Conservation (phyloP, 2,888 invertebrate genomes). For the Linnaemya vulpina region DNA sequence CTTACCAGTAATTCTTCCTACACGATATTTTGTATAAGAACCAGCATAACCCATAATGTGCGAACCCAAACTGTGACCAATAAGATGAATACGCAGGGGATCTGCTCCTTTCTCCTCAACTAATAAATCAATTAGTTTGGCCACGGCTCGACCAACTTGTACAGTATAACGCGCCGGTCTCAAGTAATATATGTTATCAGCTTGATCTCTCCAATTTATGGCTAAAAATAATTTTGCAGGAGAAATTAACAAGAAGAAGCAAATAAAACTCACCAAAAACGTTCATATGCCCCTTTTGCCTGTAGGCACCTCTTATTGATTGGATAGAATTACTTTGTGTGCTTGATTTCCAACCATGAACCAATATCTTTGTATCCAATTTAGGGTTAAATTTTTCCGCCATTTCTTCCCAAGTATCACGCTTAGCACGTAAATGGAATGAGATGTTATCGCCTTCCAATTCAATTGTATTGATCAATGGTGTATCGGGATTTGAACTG, state of each 20-base stretch:
- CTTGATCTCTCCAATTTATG: slow-evolving; percentile 82
- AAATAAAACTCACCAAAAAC: slow-evolving; percentile 77
- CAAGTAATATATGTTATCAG: slow-evolving; percentile 81
- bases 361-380: slow-evolving; percentile 81
- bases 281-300: slow-evolving; percentile 78
- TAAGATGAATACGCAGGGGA: slow-evolving; percentile 80
- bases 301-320: slow-evolving; percentile 81
- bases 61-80: slow-evolving; percentile 85
- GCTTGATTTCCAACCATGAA: slow-evolving; percentile 83
- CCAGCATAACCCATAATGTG: slow-evolving; percentile 86
- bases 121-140: slow-evolving; percentile 80
- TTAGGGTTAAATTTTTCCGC: slow-evolving; percentile 80
- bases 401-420: slow-evolving; percentile 81
- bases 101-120: slow-evolving; percentile 80
- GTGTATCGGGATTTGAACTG: slow-evolving; percentile 74
- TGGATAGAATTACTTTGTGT: slow-evolving; percentile 81
- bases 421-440: slow-evolving; percentile 75
- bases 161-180: slow-evolving; percentile 81
- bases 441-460: slow-evolving; percentile 74
- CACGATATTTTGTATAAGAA: slow-evolving; percentile 82
- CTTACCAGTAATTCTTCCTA: slow-evolving; percentile 86
- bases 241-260: neutral
- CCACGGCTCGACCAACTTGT: slow-evolving; percentile 81
- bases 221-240: slow-evolving; percentile 70
- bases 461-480: slow-evolving; percentile 76